A percentile compares a stretch with the other conserved stretches of the same genome.
Evolutionary conservation across 2,113 vertebrate genomes (phyloP).

Genomic region (Heptranchias perlo): DNA sequence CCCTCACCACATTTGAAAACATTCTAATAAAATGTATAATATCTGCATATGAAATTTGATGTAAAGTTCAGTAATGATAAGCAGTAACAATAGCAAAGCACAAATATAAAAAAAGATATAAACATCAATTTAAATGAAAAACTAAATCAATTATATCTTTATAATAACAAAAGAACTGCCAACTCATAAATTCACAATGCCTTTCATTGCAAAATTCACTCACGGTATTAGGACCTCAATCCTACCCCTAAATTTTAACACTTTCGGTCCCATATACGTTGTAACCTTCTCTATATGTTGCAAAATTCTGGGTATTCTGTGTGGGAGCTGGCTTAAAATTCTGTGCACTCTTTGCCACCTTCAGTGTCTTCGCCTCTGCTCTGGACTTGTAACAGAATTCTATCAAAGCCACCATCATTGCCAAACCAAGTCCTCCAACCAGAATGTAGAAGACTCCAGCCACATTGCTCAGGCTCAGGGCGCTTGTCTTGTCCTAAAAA

Average conservation of each 20-base stretch:
- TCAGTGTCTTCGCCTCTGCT: constrained; percentile 97
- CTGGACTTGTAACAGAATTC: constrained; percentile 99
- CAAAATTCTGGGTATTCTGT: constrained; percentile 98
- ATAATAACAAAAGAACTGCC: neutral
- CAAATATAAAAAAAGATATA: neutral
- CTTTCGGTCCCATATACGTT: constrained; percentile 99
- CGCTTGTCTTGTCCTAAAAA: constrained; percentile 99
- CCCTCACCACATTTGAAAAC: neutral
- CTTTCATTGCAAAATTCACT: constrained; percentile 16
- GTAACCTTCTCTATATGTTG: constrained; percentile 99
- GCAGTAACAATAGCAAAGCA: no score
- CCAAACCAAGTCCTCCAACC: constrained; percentile 94
- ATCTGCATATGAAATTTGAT: neutral
- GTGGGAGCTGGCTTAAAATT: constrained; percentile 96
- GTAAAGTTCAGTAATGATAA: neutral
- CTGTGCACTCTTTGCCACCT: constrained; percentile 97
- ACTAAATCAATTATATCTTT: neutral
- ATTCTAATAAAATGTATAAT: neutral
- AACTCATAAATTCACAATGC: constrained; percentile 31
- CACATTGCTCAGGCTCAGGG: constrained; percentile 98
- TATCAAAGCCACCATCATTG: constrained; percentile 99
- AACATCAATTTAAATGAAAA: neutral
- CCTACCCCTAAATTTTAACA: constrained; percentile 98
- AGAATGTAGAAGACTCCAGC: constrained; percentile 99
- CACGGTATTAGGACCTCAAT: constrained; percentile 40